Evolutionary conservation across 2,797 vertebrate genomes (phyloP), one percentile per base, ranked within the genome.

Genomic region (Nothura maculosa): DNA sequence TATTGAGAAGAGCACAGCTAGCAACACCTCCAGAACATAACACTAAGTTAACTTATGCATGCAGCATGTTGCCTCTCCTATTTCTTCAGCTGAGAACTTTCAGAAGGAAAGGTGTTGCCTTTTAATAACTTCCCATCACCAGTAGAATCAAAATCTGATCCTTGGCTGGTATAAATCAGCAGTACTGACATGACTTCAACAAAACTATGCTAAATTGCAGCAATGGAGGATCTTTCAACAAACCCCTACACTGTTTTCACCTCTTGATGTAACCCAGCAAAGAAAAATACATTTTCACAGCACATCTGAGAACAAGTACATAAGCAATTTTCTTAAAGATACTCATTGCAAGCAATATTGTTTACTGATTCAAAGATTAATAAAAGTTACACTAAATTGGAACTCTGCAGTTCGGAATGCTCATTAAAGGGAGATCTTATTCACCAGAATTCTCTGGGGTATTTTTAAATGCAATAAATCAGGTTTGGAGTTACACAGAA

Each of bases 321-420:
- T 50, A 85, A 83, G 81, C 69, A 93, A 73, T 93, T 77, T 93
- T 52, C 90, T 85, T 83, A 93, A 93, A 93, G 40, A 63, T 73
- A 52, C 28, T 69, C 40, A 54, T 69, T 57, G 20, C 36, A 50
- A 82, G 22, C 54, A 93, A 54, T 76, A 93, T 85, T 94, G 89
- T 94, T 96, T 96, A 95, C 92, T 0, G 6, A 92, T 87, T 95
- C 92, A 79, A 92, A 93, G 93, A 94, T 96, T 95, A 95, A 91
- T 92, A 81, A 93, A 95, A 89, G 40, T 89, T 91, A 89, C 48
- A 70, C 67, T 79, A 91, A 83, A 93, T 94, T 70, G 75, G 76
- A 91, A 62, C 72, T 92, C 48, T 75, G 75, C n/a, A 81, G 83
- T 93, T 68, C 91, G 62, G n/a, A 94, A 91, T 94, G 67, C 60